Base-by-base conservation (phyloP, 2,797 vertebrate genomes). In the Sylvilagus floridanus region DNA sequence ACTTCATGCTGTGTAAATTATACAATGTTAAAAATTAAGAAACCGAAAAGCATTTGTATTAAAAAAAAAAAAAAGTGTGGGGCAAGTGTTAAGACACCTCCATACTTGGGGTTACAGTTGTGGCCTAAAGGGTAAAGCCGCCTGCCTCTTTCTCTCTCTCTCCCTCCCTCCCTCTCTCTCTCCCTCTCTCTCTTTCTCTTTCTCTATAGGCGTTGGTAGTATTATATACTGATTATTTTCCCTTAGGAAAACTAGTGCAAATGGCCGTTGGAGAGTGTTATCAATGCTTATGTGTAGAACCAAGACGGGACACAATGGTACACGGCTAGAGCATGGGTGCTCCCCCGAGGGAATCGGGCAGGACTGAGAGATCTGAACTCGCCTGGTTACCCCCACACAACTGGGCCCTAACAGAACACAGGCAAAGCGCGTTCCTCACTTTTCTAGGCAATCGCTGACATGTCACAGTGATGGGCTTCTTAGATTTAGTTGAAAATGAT, bases 371-470 rank as follows among this genome's bases (percentile, higher is more conserved):
- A 24, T 4, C 7, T n/a, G 52, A 85, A 66, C 26, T 32, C 32
- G 35, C 17, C 1, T 7, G 3, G 47, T 28, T n/a, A 21, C 63
- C 72, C 26, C 2, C 0, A 2, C 0, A 14, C 17, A 52, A 8
- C 42, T 50, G 57, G 28, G 57, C 78, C 52, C 11, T 28, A 14
- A 22, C 0, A 7, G 4, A n/a, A n/a, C 13, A n/a, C 17, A 65
- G 22, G 52, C 21, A 75, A 13, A 2, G 2, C 7, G 13, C 11
- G 5, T 1, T 11, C 60, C 14, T 57, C 21, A 16, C 6, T 57
- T 68, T 73, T n/a, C 76, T 90, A 24, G 3, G 42, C 83, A 93
- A 73, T 88, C 24, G 35, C 22, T 73, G n/a, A 62, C 4, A 24
- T 54, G 54, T n/a, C 19, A 16, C 19, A 32, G 17, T 24, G 57